Evolutionary conservation across 2,797 vertebrate genomes (phyloP).

Genomic region (Catharus ustulatus): DNA sequence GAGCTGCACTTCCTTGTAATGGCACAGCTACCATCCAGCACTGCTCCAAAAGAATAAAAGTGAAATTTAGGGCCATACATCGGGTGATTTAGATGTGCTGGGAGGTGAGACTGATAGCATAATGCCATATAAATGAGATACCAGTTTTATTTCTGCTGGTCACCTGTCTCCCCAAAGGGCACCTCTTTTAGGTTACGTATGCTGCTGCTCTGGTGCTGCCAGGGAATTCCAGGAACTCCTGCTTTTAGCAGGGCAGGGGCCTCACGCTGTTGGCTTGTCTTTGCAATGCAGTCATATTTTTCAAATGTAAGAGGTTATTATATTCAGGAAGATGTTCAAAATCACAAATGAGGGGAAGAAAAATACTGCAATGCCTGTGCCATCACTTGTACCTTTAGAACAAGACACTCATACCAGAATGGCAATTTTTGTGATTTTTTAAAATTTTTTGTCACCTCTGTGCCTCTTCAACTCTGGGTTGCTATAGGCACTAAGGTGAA

Average conservation of each 20-base stretch:
- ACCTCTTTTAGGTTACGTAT: neutral
- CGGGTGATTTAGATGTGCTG: neutral
- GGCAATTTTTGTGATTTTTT: accelerated
- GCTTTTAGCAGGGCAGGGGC: neutral
- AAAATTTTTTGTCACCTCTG: neutral
- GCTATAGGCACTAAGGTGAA: accelerated
- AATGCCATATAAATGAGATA: neutral
- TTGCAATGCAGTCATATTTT: neutral
- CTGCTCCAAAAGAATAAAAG: neutral
- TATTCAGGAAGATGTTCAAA: neutral
- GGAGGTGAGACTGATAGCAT: neutral
- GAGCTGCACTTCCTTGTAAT: neutral
- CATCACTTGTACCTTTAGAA: neutral
- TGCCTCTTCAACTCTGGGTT: neutral
- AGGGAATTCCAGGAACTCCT: conserved; percentile 59
- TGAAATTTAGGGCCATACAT: neutral
- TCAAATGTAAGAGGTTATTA: neutral
- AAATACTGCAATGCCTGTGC: neutral
- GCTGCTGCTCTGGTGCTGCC: conserved; percentile 22
- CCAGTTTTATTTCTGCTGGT: conserved; percentile 7
- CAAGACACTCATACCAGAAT: neutral
- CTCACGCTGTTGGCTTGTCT: conserved; percentile 3
- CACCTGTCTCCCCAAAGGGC: neutral
- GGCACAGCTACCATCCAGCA: accelerated
- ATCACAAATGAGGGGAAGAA: neutral